phyloP scores from a whole-genome alignment of 2,888 invertebrate genomes.

The Polydrusus cervinus region DNA sequence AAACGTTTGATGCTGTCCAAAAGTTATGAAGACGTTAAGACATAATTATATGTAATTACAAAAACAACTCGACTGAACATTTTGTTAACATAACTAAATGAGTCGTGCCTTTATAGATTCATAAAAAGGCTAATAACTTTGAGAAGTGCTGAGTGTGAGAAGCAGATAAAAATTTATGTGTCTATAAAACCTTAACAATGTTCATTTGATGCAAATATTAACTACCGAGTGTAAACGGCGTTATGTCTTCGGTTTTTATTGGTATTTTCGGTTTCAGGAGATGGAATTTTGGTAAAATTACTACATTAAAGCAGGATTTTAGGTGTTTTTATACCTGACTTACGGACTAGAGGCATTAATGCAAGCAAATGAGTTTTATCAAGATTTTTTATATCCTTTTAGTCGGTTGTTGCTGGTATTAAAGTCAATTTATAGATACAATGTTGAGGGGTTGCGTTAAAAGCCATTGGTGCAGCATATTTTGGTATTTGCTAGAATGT shows the following conservation, averaged over 20 bases:
- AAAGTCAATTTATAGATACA: no score
- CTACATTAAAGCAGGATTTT: constrained; percentile 34
- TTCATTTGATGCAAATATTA: constrained; percentile 50
- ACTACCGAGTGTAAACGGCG: constrained; percentile 49
- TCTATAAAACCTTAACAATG: constrained; percentile 48
- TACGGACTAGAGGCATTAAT: no score
- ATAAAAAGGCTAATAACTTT: constrained; percentile 36
- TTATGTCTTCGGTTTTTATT: constrained; percentile 33
- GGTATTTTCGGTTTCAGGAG: constrained; percentile 25
- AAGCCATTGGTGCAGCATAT: no score
- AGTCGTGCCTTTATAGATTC: constrained; percentile 35
- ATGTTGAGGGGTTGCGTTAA: no score
- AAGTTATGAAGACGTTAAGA: neutral
- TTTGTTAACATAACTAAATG: constrained; percentile 17
- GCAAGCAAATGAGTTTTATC: no score
- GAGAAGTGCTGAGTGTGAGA: constrained; percentile 44
- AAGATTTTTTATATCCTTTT: no score
- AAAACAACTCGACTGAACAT: constrained; percentile 4
- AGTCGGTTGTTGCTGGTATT: no score
- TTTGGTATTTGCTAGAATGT: no score
- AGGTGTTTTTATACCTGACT: constrained; percentile 40
- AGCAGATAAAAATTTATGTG: constrained; percentile 45
- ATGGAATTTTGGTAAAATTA: constrained; percentile 41
- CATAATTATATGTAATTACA: constrained; percentile 11
- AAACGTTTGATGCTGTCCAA: neutral